Conservation (phyloP, 2,888 invertebrate genomes). For the Petrophora chlorosata region DNA sequence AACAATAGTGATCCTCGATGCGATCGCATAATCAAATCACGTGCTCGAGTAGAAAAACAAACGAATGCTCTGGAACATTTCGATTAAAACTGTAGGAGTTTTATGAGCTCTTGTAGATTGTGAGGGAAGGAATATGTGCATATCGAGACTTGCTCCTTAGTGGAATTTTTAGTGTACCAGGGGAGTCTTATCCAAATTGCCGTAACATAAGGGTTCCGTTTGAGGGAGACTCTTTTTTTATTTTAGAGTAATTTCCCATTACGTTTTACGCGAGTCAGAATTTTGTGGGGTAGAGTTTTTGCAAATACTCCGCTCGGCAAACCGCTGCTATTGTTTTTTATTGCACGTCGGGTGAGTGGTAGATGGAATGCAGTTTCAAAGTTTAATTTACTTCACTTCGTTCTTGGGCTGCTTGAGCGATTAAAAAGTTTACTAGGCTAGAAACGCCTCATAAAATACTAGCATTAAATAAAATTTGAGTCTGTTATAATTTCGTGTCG, state of each 20-base stretch:
- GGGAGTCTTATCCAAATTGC: slow-evolving; percentile 77
- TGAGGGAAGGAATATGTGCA: slow-evolving; percentile 59
- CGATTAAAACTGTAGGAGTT: slow-evolving; percentile 65
- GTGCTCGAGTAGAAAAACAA: slow-evolving; percentile 33
- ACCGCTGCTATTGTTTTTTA: slow-evolving; percentile 45
- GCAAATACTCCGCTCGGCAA: slow-evolving; percentile 44
- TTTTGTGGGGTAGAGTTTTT: slow-evolving; percentile 69
- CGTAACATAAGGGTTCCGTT: slow-evolving; percentile 70
- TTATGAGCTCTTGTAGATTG: slow-evolving; percentile 58
- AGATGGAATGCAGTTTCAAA: slow-evolving; percentile 32
- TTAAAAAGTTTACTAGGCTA: slow-evolving; percentile 10
- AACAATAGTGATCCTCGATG: slow-evolving; percentile 25
- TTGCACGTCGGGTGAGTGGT: slow-evolving; percentile 31
- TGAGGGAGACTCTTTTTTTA: slow-evolving; percentile 70
- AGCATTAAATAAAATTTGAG: no score
- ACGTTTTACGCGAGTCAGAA: slow-evolving; percentile 70
- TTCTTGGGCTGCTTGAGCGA: not conserved
- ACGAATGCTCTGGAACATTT: slow-evolving; percentile 39
- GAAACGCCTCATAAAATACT: no score
- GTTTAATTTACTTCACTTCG: slow-evolving; percentile 35
- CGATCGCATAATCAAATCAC: slow-evolving; percentile 35
- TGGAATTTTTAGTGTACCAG: slow-evolving; percentile 73
- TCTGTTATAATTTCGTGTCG: slow-evolving; percentile 1
- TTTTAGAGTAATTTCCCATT: slow-evolving; percentile 80
- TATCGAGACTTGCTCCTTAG: slow-evolving; percentile 70